Evolutionary conservation across 2,888 invertebrate species (phyloP).

Genomic region (Coremacera marginata): DNA sequence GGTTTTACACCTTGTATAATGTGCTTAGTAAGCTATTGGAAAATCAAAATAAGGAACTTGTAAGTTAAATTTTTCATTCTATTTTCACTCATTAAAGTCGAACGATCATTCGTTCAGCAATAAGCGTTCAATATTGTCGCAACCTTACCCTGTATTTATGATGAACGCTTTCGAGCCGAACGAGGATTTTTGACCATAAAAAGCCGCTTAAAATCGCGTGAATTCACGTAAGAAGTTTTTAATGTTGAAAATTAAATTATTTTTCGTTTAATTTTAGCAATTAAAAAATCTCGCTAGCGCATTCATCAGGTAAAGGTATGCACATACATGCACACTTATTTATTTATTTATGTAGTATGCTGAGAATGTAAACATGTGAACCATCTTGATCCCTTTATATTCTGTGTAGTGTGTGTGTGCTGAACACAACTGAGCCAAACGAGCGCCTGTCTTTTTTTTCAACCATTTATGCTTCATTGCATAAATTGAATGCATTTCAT

Average conservation of each 20-base stretch:
- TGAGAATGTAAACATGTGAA: neutral
- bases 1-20: no score
- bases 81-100: no score
- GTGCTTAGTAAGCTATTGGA: no score
- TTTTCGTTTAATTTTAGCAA: conserved; percentile 25
- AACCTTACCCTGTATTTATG: neutral
- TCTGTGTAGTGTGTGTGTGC: no score
- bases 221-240: conserved; percentile 1
- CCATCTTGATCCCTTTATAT: no score
- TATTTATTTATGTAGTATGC: no score
- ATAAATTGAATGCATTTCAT: conserved; percentile 21
- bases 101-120: no score
- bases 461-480: conserved; percentile 23
- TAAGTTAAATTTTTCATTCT: no score
- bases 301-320: neutral
- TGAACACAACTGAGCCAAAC: neutral
- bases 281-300: conserved; percentile 12
- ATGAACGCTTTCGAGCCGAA: neutral
- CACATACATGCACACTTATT: neutral
- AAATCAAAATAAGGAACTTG: no score
- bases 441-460: conserved; percentile 8
- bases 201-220: neutral
- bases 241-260: conserved; percentile 22
- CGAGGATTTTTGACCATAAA: neutral
- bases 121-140: no score